Conservation (phyloP, 2,888 invertebrate species). For the Seira ritae region DNA sequence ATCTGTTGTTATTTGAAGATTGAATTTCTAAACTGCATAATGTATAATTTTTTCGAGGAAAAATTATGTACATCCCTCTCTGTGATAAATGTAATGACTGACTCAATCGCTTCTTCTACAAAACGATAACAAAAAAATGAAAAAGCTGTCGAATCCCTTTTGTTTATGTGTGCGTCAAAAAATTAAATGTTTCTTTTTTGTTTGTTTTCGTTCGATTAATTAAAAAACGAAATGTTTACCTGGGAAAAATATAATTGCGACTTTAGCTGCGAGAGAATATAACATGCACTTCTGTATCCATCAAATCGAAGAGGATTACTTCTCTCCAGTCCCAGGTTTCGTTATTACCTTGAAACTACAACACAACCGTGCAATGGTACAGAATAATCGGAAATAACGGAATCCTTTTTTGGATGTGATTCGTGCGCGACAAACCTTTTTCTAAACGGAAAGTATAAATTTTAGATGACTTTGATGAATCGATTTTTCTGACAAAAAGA, state of each 20-base stretch:
- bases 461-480: background rate
- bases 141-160: constrained; percentile 37
- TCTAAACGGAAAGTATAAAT: constrained; percentile 8
- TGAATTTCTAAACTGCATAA: constrained; percentile 12
- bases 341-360: too few relatives aligned
- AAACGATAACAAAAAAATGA: constrained; percentile 39
- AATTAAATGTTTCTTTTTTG: too few relatives aligned
- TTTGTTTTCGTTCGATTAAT: too few relatives aligned
- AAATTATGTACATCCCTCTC: constrained; percentile 61
- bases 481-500: background rate
- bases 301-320: too few relatives aligned
- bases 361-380: too few relatives aligned
- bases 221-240: too few relatives aligned
- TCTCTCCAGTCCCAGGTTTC: too few relatives aligned
- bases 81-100: constrained; percentile 72
- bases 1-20: constrained; percentile 36
- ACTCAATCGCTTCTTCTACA: constrained; percentile 62
- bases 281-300: too few relatives aligned
- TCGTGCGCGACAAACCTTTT: background rate
- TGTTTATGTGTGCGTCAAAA: background rate
- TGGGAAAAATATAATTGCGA: too few relatives aligned
- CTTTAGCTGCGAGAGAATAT: too few relatives aligned
- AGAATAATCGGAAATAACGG: too few relatives aligned
- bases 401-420: too few relatives aligned
- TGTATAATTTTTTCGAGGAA: constrained; percentile 51